phyloP scores from a whole-genome alignment of 2,888 invertebrate genomes.

The Limnephilus lunatus region DNA sequence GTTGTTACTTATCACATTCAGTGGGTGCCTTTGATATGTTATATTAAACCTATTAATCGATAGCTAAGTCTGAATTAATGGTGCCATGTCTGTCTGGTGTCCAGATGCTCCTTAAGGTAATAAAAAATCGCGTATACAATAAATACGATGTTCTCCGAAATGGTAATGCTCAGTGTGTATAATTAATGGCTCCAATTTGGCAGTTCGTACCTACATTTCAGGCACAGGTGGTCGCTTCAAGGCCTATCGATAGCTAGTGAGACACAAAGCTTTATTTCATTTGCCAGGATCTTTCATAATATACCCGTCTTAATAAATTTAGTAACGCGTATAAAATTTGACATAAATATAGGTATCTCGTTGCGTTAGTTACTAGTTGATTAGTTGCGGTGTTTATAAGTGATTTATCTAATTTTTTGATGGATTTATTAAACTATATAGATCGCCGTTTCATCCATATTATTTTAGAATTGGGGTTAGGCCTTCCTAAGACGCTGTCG shows the following conservation, averaged over 20 bases:
- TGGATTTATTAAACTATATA: background rate
- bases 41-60: background rate
- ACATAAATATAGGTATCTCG: background rate
- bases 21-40: background rate
- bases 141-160: background rate
- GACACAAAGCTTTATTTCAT: background rate
- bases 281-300: background rate
- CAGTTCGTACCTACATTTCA: background rate
- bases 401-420: background rate
- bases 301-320: background rate
- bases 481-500: background rate
- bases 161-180: background rate
- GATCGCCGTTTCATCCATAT: no score
- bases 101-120: background rate
- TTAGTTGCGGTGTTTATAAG: background rate
- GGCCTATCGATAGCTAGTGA: background rate
- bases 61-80: background rate
- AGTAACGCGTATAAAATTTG: background rate
- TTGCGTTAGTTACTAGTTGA: background rate
- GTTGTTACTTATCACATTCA: background rate
- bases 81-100: background rate
- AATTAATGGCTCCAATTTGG: constrained; percentile 2
- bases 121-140: background rate
- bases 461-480: background rate
- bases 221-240: background rate